Conservation (phyloP, 2,888 invertebrate species). For the Ornithoptera priamus region DNA sequence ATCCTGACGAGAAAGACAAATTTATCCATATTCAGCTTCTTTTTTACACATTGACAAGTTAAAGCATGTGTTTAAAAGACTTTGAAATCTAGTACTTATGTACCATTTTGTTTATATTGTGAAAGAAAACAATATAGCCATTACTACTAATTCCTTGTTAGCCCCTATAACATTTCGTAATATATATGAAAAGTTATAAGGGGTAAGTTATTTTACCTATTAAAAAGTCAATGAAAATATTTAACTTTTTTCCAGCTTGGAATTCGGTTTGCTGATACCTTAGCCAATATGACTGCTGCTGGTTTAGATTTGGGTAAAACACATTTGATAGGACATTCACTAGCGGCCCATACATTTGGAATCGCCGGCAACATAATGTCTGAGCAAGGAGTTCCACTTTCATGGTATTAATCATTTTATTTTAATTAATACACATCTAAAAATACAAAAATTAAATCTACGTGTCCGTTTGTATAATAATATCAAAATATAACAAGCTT, state of each 20-base stretch:
- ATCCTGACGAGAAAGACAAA: too few relatives aligned
- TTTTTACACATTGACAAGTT: too few relatives aligned
- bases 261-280: conserved; percentile 48
- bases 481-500: too few relatives aligned
- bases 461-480: too few relatives aligned
- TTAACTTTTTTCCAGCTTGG: conserved; percentile 50
- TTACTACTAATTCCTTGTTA: not conserved
- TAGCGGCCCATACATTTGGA: conserved; percentile 68
- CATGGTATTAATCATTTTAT: conserved; percentile 49
- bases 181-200: too few relatives aligned
- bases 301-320: conserved; percentile 61
- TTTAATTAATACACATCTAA: not conserved
- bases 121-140: too few relatives aligned
- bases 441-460: not conserved
- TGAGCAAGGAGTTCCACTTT: conserved; percentile 48
- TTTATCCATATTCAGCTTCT: too few relatives aligned
- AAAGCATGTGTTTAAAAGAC: too few relatives aligned
- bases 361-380: conserved; percentile 58
- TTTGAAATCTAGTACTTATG: too few relatives aligned
- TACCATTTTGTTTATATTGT: too few relatives aligned
- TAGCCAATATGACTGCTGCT: conserved; percentile 48
- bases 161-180: not conserved
- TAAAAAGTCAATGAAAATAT: not conserved
- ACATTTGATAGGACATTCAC: conserved; percentile 67
- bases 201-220: too few relatives aligned